Evolutionary conservation across 2,888 invertebrate genomes (phyloP), one percentile per base, ranked within the genome.

Genomic region (Chrysodeixis includens): DNA sequence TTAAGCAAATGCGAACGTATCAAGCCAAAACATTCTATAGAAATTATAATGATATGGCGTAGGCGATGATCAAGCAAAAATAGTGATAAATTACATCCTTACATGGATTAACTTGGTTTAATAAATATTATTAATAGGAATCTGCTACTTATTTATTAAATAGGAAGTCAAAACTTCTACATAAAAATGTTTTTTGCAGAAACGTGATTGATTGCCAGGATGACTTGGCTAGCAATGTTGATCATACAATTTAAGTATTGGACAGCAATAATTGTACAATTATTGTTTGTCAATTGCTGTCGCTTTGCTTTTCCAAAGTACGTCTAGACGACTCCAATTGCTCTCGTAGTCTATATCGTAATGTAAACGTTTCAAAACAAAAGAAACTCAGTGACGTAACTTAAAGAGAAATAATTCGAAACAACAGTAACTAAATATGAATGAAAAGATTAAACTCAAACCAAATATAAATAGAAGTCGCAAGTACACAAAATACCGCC

Each of bases 371-470:
- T 1, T 0, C 16, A 8, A 44, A 44, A 16, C n/a, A 8, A 44
- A n/a, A n/a, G 16, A 44, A 44, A 44, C 5, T 16, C 44, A 44
- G 16, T 16, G 44, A 44, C 44, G 44, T 44, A 16, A 46, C 46
- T 18, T 1, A 9, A 46, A 9, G 18, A 46, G n/a, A 32, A 32
- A 10, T 1, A 9, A 10, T 10, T 10, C 8, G n/a, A 10, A 32
- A 32, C 32, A 10, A 10, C 10, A 10, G 1, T 40, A n/a, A 6
- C 26, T n/a, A 40, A n/a, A 4, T n/a, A 70, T 74, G 75, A 69
- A 78, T 76, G 69, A 63, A 78, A 78, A 64, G 52, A 71, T 62
- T 79, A 66, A 74, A 69, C 68, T 44, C 20, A 56, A 55, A 14
- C 67, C 62, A 54, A 14, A 35, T 35, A 14, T 35, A 4, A 26